Percentiles rank a stretch among this genome's conserved stretches.
These are phyloP conservation scores for Phoxinus phoxinus DNA, from an alignment of 2,113 vertebrate genomes.

Conservation along the genomic window DNA sequence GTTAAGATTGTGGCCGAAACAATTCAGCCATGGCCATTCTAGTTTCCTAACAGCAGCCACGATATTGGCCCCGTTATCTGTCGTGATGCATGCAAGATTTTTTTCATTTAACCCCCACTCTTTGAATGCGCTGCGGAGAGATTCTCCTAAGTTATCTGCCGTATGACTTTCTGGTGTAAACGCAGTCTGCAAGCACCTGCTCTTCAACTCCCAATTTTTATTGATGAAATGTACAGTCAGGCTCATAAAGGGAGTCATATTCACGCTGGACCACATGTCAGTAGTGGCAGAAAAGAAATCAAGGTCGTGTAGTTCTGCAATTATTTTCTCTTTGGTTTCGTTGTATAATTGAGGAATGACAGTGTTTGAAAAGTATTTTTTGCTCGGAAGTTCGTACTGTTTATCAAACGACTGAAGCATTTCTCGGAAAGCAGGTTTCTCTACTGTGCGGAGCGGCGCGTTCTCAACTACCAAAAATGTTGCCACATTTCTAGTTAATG, in stretches of 20 bases:
- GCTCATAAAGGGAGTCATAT: background rate
- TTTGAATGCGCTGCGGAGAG: too few relatives aligned
- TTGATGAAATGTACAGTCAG: background rate
- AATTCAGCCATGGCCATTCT: too few relatives aligned
- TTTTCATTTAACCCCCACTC: too few relatives aligned
- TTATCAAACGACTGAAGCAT: background rate
- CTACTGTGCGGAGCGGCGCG: background rate
- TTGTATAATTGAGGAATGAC: background rate
- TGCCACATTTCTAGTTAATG: background rate
- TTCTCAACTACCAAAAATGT: background rate
- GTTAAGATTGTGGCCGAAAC: too few relatives aligned
- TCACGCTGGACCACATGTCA: background rate
- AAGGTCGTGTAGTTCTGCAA: background rate
- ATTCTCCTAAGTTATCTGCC: too few relatives aligned
- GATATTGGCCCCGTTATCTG: too few relatives aligned
- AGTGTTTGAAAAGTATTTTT: slow-evolving; percentile 7
- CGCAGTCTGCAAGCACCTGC: background rate
- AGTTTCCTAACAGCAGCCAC: too few relatives aligned
- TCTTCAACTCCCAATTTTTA: background rate
- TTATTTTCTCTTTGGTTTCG: background rate
- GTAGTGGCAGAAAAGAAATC: background rate
- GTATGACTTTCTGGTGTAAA: too few relatives aligned
- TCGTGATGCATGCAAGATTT: too few relatives aligned
- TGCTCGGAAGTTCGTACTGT: background rate
- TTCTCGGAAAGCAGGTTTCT: background rate